Evolutionary conservation across 2,888 invertebrate species (phyloP).

Genomic region (Macroteleia sp.): DNA sequence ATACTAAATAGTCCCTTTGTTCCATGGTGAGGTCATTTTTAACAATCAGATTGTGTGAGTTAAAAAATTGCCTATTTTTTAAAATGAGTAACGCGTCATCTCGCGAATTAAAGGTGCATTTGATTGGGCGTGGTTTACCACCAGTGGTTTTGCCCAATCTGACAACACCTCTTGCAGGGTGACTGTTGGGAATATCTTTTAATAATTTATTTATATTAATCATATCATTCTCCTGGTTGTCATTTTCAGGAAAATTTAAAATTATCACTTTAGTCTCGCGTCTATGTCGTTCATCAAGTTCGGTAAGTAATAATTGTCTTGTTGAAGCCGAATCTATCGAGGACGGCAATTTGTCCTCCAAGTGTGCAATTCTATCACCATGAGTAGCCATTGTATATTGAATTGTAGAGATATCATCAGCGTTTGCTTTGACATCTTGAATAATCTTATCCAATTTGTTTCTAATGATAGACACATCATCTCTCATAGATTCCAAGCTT

Average conservation of each 20-base stretch:
- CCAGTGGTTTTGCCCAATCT: background rate
- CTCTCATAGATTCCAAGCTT: no score
- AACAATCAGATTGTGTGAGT: background rate
- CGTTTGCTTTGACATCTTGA: no score
- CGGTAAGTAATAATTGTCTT: no score
- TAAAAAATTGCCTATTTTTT: background rate
- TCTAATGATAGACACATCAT: no score
- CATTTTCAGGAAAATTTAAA: background rate
- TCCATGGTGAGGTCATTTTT: background rate
- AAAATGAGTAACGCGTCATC: background rate
- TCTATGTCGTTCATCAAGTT: no score
- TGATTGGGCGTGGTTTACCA: background rate
- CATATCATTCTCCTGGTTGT: background rate
- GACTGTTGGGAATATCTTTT: background rate
- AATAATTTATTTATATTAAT: background rate
- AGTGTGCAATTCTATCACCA: no score
- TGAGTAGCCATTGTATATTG: no score
- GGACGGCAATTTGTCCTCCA: no score
- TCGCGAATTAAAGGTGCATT: background rate
- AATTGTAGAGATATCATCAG: no score
- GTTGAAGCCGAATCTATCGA: no score
- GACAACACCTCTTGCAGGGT: background rate
- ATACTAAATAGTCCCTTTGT: background rate
- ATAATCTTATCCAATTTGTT: no score
- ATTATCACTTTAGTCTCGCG: background rate